These are phyloP conservation scores for Diorhabda carinulata DNA, from an alignment of 1,140 invertebrate species.

Conservation along the genomic window DNA sequence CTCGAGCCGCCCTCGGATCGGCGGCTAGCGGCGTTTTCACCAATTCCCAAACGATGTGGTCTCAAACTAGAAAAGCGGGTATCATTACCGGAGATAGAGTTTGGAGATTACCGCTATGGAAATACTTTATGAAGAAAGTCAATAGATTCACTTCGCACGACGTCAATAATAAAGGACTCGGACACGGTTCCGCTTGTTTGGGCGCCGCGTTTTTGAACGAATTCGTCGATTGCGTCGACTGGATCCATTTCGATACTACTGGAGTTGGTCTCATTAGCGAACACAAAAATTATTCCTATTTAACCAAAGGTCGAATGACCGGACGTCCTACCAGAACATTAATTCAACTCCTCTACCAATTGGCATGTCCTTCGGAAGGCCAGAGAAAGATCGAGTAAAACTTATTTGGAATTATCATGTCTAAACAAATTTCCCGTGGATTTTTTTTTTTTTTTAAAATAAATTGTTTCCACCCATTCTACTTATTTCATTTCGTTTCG, in stretches of 20 bases:
- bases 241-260: slow-evolving; percentile 70
- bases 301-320: slow-evolving; percentile 55
- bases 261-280: slow-evolving; percentile 58
- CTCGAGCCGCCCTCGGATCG: slow-evolving; percentile 53
- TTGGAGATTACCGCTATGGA: slow-evolving; percentile 63
- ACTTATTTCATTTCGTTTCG: no score
- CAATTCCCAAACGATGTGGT: slow-evolving; percentile 52
- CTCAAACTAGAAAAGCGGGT: slow-evolving; percentile 49
- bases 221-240: slow-evolving; percentile 60
- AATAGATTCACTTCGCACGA: slow-evolving; percentile 52
- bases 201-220: slow-evolving; percentile 70
- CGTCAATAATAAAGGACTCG: slow-evolving; percentile 59
- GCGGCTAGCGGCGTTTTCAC: slow-evolving; percentile 58
- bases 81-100: slow-evolving; percentile 58
- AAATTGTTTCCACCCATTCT: no score
- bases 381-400: slow-evolving; percentile 25
- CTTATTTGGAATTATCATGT: no score
- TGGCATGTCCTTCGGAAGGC: slow-evolving; percentile 48
- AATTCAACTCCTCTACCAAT: slow-evolving; percentile 56
- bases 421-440: no score
- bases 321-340: slow-evolving; percentile 61
- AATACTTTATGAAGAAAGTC: slow-evolving; percentile 55
- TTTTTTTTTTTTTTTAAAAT: no score
- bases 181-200: slow-evolving; percentile 58
- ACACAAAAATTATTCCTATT: slow-evolving; percentile 58